Conservation (phyloP, 2,888 invertebrate genomes). For the Biston stratarius region DNA sequence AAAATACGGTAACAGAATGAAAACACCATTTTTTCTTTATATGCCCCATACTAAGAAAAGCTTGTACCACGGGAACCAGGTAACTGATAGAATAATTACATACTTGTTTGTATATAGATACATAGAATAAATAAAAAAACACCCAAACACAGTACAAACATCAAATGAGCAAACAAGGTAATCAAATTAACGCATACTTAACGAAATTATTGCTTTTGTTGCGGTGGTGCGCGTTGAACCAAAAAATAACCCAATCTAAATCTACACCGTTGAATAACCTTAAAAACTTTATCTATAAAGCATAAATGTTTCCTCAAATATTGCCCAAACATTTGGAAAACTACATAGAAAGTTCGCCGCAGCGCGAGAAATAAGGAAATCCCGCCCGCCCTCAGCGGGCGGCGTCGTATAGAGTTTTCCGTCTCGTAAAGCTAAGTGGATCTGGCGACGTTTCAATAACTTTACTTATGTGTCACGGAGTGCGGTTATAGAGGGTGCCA, state of each 20-base stretch:
- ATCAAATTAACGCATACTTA: neutral
- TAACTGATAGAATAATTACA: too few relatives aligned
- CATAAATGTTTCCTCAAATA: constrained; percentile 29
- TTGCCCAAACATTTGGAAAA: constrained; percentile 26
- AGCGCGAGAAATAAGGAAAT: constrained; percentile 14
- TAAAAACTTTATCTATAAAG: constrained; percentile 19
- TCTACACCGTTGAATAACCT: constrained; percentile 21
- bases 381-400: constrained; percentile 19
- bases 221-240: neutral
- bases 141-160: too few relatives aligned
- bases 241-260: constrained; percentile 4
- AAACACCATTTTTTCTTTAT: too few relatives aligned
- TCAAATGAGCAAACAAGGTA: too few relatives aligned
- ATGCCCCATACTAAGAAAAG: too few relatives aligned
- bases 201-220: neutral
- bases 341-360: constrained; percentile 24
- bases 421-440: constrained; percentile 81
- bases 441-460: constrained; percentile 80
- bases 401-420: constrained; percentile 75
- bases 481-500: constrained; percentile 45
- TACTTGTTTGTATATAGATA: too few relatives aligned
- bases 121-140: too few relatives aligned
- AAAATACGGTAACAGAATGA: too few relatives aligned
- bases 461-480: constrained; percentile 54
- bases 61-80: too few relatives aligned